Evolutionary conservation across 2,113 vertebrate genomes (phyloP), one percentile per base, ranked within the genome.

Genomic region (Cervus canadensis): DNA sequence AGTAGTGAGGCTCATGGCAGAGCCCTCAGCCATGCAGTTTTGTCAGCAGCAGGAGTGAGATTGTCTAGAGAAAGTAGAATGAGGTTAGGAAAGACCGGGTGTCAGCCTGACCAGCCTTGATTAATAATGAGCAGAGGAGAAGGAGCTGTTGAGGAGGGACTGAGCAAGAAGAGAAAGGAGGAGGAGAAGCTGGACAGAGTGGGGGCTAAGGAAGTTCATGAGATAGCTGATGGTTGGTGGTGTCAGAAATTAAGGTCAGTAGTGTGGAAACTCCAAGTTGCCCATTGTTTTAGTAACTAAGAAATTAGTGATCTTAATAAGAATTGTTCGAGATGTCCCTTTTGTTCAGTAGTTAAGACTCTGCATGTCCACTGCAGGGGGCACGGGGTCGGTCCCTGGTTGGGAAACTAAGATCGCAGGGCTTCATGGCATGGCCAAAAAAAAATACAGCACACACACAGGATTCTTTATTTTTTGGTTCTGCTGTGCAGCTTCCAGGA

Each of bases 261-360:
- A 57, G 30, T 30, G 2, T 59, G 28, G 45, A 50, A n/a, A 76
- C 28, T 93, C 36, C 90, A 6, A 74, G 93, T 59, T 54, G 43
- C 52, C 56, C 7, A 9, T 64, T 56, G 86, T 93, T 91, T 82
- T 60, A 52, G 50, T 87, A 92, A 54, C 23, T 89, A 45, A 87
- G 78, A 88, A 94, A 79, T 87, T 50, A 57, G 43, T 62, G 52
- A 52, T 96, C 17, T 86, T 91, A n/a, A 33, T 19, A 48, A 59
- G 54, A 91, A 45, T n/a, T 30, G 28, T 59, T 87, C 10, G 2
- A 19, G 28, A 79, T 5, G 0, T 30, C 45, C 76, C 15, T 79
- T 28, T 5, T 11, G 76, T 15, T 50, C 76, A 50, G 76, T 30
- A 48, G 76, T 30, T 50, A 50, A 79, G 45, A 19, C 28, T 50